phyloP scores from a whole-genome alignment of 2,797 vertebrate species.

The Fistularia commersonii region DNA sequence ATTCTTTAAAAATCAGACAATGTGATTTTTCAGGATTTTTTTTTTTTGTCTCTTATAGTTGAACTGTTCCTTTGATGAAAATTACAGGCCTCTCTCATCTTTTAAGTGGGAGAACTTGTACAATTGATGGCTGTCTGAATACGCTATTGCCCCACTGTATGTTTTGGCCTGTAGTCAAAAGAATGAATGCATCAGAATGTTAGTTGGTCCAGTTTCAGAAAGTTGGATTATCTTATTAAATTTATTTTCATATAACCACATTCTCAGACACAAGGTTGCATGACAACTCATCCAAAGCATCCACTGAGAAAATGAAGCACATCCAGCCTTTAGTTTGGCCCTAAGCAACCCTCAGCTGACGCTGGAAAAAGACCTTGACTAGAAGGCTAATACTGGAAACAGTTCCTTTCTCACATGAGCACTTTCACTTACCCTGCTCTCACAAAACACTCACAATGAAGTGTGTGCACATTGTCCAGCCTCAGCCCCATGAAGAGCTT shows the following conservation, averaged over 20 bases:
- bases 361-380: no score
- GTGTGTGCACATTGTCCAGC: constrained; percentile 8
- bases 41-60: no score
- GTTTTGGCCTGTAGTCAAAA: no score
- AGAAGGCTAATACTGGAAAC: not conserved
- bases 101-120: no score
- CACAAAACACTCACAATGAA: constrained; percentile 26
- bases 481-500: constrained; percentile 7
- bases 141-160: no score
- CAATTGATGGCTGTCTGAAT: no score
- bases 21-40: no score
- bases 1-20: no score
- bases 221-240: not conserved
- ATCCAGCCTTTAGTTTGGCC: constrained; percentile 5
- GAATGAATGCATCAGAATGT: no score
- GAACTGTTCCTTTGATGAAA: no score
- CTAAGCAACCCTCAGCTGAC: not conserved
- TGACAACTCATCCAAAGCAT: not conserved
- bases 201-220: no score
- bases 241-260: not conserved
- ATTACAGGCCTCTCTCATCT: no score
- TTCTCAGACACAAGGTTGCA: constrained; percentile 1
- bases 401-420: not conserved
- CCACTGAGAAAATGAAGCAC: constrained; percentile 2
- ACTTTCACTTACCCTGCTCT: constrained; percentile 23